Base-by-base conservation (phyloP, 2,113 vertebrate genomes). In the Atrichornis clamosus region DNA sequence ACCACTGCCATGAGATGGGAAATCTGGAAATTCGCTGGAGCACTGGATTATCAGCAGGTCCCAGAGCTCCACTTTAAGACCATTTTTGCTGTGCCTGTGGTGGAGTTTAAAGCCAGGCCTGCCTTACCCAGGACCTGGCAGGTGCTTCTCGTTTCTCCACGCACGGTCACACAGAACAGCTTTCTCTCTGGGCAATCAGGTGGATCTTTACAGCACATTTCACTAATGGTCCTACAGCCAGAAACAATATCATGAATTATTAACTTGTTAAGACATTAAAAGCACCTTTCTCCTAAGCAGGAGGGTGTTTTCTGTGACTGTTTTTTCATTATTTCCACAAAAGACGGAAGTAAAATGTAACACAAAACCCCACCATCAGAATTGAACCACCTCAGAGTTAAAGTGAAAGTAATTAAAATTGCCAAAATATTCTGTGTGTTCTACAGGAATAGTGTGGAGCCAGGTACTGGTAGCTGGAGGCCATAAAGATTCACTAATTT, bases 291-390 rank as follows among this genome's bases (percentile, higher is more conserved):
- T 39, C 21, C 44, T 8, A 4, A 65, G 58, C 28, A 62, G 53
- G 41, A 39, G 1, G 2, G 5, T 2, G 53, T 30, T 84, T 72
- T 44, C n/a, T 28, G 21, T 3, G 39, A 30, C 24, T 11, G 0
- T 16, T 59, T 80, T 47, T 55, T 14, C 20, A 18, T 16, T 44
- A 23, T 33, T 96, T 42, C 33, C 49, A 20, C 27, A n/a, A 63
- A 74, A 74, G 10, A 49, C 4, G 15, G 35, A n/a, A 56, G 8
- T 7, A 30, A 70, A 93, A 59, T 6, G 0, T 5, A 53, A 35
- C 18, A 14, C 32, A 41, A 41, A 37, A 33, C 42, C 53, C 27
- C 74, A 58, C 6, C 1, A 6, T 5, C 28, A 30, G 77, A n/a
- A n/a, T n/a, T n/a, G n/a, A n/a, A n/a, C n/a, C n/a, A n/a, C 60